Evolutionary conservation across 2,113 vertebrate species (phyloP).

Genomic region (Hystrix cristata): DNA sequence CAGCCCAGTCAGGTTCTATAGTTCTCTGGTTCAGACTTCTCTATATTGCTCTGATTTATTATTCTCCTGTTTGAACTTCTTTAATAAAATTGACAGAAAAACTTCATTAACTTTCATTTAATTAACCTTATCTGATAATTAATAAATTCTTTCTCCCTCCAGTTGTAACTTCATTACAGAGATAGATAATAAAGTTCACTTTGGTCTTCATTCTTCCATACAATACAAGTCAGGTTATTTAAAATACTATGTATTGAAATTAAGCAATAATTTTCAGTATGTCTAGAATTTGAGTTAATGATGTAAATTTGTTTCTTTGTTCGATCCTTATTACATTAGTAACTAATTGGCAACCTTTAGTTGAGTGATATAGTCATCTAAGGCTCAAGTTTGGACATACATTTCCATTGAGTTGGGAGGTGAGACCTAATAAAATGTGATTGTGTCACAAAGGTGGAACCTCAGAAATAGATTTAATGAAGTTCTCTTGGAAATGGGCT

Average conservation of each 20-base stretch:
- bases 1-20: neutral
- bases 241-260: constrained; percentile 43
- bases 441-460: neutral
- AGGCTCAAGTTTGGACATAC: neutral
- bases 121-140: constrained; percentile 79
- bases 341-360: neutral
- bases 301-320: constrained; percentile 34
- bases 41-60: constrained; percentile 56
- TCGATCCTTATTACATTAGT: neutral
- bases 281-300: constrained; percentile 8
- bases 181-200: constrained; percentile 63
- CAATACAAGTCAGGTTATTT: constrained; percentile 51
- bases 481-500: neutral
- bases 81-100: constrained; percentile 76
- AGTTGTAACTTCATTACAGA: constrained; percentile 78
- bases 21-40: constrained; percentile 30
- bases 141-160: constrained; percentile 66
- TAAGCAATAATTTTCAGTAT: constrained; percentile 22
- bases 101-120: constrained; percentile 78
- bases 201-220: constrained; percentile 63
- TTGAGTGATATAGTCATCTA: neutral
- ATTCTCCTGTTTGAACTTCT: constrained; percentile 61
- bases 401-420: neutral
- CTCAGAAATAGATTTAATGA: neutral
- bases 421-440: neutral